A percentile compares a stretch with the other conserved stretches of the same genome.
phyloP scores from a whole-genome alignment of 2,888 invertebrate species.

The Parnassius mnemosyne region DNA sequence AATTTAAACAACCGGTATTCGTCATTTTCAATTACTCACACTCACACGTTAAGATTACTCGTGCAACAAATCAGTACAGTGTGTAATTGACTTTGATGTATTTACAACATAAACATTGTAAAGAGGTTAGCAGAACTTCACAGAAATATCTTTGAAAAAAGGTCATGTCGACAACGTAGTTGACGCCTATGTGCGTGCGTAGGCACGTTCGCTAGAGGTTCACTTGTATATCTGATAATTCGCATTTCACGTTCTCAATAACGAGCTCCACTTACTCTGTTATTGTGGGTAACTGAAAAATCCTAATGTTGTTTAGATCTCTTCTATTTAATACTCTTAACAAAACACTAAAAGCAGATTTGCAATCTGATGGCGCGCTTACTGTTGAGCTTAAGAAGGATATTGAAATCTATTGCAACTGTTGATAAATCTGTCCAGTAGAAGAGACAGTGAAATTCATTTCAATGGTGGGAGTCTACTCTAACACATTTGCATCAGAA shows the following conservation, averaged over 20 bases:
- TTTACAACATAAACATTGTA: slow-evolving; percentile 24
- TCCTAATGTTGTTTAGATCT: slow-evolving; percentile 50
- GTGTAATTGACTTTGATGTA: slow-evolving; percentile 27
- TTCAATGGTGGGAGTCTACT: slow-evolving; percentile 50
- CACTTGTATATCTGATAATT: no score
- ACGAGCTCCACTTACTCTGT: no score
- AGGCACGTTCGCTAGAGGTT: no score
- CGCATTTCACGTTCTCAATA: no score
- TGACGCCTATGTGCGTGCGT: neutral
- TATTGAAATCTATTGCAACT: slow-evolving; percentile 54
- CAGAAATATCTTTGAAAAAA: slow-evolving; percentile 13
- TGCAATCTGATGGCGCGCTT: slow-evolving; percentile 29
- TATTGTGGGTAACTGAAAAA: slow-evolving; percentile 45
- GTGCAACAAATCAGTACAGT: slow-evolving; percentile 12
- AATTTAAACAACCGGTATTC: slow-evolving; percentile 25
- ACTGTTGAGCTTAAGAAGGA: slow-evolving; percentile 31
- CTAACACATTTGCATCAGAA: slow-evolving; percentile 70
- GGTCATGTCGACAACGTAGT: neutral
- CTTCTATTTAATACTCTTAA: slow-evolving; percentile 60
- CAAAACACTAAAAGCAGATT: slow-evolving; percentile 64
- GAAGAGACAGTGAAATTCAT: slow-evolving; percentile 42
- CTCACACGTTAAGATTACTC: slow-evolving; percentile 17
- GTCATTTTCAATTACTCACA: slow-evolving; percentile 26
- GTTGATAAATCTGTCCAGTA: slow-evolving; percentile 61
- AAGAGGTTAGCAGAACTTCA: slow-evolving; percentile 13